Base-by-base conservation (phyloP, 2,797 vertebrate genomes). In the Acanthurus leucopareius region DNA sequence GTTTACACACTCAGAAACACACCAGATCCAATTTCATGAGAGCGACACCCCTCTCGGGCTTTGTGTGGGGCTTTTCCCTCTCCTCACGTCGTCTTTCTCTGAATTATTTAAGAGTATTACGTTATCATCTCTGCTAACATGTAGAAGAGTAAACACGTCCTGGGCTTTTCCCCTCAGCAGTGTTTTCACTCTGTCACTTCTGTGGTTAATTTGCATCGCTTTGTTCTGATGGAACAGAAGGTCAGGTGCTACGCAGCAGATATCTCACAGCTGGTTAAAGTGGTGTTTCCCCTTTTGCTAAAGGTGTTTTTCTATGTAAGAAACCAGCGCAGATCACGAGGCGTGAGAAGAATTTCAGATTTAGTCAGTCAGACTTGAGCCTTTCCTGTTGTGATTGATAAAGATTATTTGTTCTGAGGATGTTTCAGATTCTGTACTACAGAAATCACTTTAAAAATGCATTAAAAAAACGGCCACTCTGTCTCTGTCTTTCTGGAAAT, bases 21-120 rank as follows among this genome's bases (percentile, higher is more conserved):
- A 32, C 53, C 49, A 9, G 68, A 72, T 90, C 84, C 0, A 25
- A 16, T 82, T 72, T 11, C 69, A 5, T 15, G 80, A 80, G 74
- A 75, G 66, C 6, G 7, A 77, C 54, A 74, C 75, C 77, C 70
- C 73, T 66, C 51, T 10, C 40, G 2, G 64, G 48, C 59, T 51
- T 38, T n/a, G 58, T 47, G 40, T 16, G 48, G 35, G 54, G 28
- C 58, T 51, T 25, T 48, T 19, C 42, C 42, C 19, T 73, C 58
- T 62, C 68, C 32, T 70, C n/a, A 8, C 49, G 65, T 49, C 10
- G 28, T 35, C 54, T 45, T 47, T 45, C 51, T 60, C 42, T 84
- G 20, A 75, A 77, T 82, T 72, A 85, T 85, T 82, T 38, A 72
- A 19, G 49, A 14, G 40, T 73, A 68, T 69, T 52, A 13, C 53